phyloP scores from a whole-genome alignment of 1,140 invertebrate species.

The Dinothrombium tinctorium region DNA sequence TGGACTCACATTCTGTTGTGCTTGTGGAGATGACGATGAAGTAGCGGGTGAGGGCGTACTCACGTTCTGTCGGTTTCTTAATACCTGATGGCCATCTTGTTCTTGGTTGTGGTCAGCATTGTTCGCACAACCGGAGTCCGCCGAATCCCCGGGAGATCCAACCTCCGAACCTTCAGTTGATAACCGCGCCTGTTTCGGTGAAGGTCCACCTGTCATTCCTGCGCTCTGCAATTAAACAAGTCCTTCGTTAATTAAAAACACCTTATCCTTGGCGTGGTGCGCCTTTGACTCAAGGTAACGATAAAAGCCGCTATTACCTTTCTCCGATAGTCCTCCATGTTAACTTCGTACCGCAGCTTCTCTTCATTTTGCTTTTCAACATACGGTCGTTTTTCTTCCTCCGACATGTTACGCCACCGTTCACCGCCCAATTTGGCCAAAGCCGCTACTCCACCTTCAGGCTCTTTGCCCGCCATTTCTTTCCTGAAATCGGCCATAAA shows the following conservation, averaged over 20 bases:
- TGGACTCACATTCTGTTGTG: no score
- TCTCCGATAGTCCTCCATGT: constrained; percentile 18
- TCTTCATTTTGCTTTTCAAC: constrained; percentile 17
- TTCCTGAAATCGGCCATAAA: constrained; percentile 19
- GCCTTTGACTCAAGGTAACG: neutral
- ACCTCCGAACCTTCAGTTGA: neutral
- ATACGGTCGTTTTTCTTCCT: constrained; percentile 18
- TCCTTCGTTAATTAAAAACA: neutral
- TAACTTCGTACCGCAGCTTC: constrained; percentile 16
- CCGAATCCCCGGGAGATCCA: neutral
- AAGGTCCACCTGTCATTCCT: neutral
- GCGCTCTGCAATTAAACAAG: neutral
- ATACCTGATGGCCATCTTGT: neutral
- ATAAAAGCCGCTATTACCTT: constrained; percentile 10
- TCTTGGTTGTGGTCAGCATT: neutral
- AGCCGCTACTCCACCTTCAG: constrained; percentile 18
- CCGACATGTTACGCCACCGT: constrained; percentile 17
- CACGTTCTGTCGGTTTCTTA: neutral
- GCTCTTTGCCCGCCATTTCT: constrained; percentile 19
- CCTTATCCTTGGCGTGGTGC: neutral
- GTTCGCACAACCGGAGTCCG: neutral
- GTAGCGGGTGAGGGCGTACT: neutral
- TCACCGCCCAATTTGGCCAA: constrained; percentile 18
- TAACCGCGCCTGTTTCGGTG: neutral
- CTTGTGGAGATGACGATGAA: neutral